Conservation (phyloP, 2,888 invertebrate species). For the Camponotus fellah region DNA sequence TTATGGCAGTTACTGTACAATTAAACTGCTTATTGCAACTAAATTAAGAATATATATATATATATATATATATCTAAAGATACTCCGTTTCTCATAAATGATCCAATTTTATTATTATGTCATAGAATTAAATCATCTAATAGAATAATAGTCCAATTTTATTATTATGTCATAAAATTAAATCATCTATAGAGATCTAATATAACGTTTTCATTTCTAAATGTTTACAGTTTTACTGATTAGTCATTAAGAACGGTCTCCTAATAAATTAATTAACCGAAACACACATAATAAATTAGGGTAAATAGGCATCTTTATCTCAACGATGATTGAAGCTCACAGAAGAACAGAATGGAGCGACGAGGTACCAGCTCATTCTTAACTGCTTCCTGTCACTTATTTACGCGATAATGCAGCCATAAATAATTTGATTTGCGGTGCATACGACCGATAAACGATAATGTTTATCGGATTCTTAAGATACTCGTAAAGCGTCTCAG, state of each 20-base stretch:
- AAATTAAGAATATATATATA: constrained; percentile 45
- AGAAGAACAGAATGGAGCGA: constrained; percentile 32
- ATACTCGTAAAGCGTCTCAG: constrained; percentile 57
- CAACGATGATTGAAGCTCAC: constrained; percentile 67
- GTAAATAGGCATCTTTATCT: constrained; percentile 67
- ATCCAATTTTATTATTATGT: not conserved
- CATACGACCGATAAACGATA: constrained; percentile 68
- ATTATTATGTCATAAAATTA: not conserved
- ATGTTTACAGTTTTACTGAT: constrained; percentile 33
- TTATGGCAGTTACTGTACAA: constrained; percentile 4
- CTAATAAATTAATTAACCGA: constrained; percentile 81
- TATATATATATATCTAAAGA: constrained; percentile 25
- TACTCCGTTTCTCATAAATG: not conserved
- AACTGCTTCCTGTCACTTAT: constrained; percentile 77
- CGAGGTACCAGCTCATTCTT: constrained; percentile 70
- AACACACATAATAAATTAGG: constrained; percentile 67
- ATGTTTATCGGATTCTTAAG: constrained; percentile 71
- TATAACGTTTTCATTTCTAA: constrained; percentile 16
- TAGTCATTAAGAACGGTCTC: constrained; percentile 58
- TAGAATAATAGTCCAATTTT: not conserved
- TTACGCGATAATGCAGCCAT: constrained; percentile 72
- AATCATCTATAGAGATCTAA: constrained; percentile 2
- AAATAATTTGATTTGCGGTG: constrained; percentile 75
- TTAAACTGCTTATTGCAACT: constrained; percentile 31
- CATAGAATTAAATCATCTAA: constrained; percentile 1